These are phyloP conservation scores for Conger conger DNA, from an alignment of 2,113 vertebrate species.

Conservation along the genomic window DNA sequence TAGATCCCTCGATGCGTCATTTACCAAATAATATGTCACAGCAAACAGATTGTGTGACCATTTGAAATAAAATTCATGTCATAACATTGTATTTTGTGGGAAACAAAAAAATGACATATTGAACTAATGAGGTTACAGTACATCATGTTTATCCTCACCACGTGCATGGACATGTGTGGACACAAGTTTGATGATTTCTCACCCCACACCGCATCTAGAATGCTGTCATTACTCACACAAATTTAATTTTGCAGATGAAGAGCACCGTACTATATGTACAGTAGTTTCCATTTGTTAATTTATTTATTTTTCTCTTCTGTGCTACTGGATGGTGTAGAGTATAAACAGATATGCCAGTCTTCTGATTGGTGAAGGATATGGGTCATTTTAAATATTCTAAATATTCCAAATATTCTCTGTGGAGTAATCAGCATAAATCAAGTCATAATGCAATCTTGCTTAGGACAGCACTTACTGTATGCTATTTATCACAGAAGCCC, in stretches of 20 bases:
- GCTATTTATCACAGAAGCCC: neutral
- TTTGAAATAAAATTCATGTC: neutral
- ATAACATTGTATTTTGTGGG: neutral
- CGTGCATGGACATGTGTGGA: neutral
- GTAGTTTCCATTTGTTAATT: constrained; percentile 35
- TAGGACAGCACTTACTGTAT: neutral
- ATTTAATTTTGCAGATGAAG: constrained; percentile 26
- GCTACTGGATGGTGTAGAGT: constrained; percentile 6
- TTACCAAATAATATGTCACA: neutral
- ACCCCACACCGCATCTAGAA: neutral
- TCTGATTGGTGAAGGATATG: constrained; percentile 22
- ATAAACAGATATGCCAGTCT: constrained; percentile 13
- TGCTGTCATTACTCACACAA: constrained; percentile 22
- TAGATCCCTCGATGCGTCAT: neutral
- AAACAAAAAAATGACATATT: neutral
- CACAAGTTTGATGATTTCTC: neutral
- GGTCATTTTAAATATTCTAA: neutral
- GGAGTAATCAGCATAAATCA: neutral
- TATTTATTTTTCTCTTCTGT: constrained; percentile 27
- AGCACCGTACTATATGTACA: too few relatives aligned
- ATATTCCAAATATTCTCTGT: neutral
- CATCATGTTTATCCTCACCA: neutral
- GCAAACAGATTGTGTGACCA: neutral
- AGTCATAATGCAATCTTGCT: neutral
- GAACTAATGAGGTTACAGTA: neutral